A percentile compares a stretch with the other conserved stretches of the same genome.
Conservation (phyloP, 2,113 vertebrate species). For the Hyla sarda region DNA sequence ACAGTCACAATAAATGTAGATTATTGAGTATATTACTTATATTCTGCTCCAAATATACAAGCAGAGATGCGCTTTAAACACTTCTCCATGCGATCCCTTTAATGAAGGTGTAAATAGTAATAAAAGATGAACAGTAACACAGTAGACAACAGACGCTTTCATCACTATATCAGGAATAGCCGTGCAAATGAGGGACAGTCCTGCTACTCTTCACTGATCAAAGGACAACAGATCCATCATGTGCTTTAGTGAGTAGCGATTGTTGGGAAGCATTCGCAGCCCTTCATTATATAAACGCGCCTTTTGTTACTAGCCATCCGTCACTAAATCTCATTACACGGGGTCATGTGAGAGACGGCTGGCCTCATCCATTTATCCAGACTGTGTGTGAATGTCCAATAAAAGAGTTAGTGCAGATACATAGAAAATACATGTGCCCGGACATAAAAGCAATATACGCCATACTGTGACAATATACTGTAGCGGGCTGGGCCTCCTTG, state of each 20-base stretch:
- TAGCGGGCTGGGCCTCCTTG: no score
- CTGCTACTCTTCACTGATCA: neutral
- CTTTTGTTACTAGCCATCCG: neutral
- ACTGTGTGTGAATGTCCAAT: neutral
- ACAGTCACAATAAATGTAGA: no score
- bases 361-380: neutral
- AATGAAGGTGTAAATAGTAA: neutral
- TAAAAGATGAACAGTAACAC: neutral
- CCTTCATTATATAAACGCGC: neutral
- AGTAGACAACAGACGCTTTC: neutral
- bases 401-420: no score
- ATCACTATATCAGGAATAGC: neutral
- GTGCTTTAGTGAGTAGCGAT: neutral
- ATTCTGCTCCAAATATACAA: neutral
- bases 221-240: neutral
- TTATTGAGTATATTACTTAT: no score
- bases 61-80: neutral
- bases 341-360: conserved; percentile 49
- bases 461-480: no score
- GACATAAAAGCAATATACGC: no score
- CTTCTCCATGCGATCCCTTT: neutral
- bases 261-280: no score
- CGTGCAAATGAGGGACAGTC: neutral
- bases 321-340: conserved; percentile 33
- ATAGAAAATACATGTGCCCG: no score